Percentiles rank a stretch among this genome's conserved stretches.
Conservation (phyloP, 2,113 vertebrate genomes). For the Cepphus grylle region DNA sequence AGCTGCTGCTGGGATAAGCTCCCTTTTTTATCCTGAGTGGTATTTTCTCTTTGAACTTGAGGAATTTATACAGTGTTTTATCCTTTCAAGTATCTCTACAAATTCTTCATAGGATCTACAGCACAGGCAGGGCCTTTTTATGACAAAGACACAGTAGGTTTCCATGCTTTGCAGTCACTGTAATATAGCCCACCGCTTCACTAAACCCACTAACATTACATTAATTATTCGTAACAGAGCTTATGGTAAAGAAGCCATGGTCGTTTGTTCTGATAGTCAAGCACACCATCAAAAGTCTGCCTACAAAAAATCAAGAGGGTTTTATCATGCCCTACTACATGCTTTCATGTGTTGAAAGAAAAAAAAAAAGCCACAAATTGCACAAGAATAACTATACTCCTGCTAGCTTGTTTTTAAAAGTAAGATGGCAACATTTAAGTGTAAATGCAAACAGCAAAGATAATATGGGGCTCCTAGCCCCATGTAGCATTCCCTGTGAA, state of each 20-base stretch:
- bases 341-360: background rate
- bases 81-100: slow-evolving; percentile 47
- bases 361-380: background rate
- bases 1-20: slow-evolving; percentile 44
- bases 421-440: background rate
- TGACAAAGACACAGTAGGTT: slow-evolving; percentile 29
- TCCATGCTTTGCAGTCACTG: slow-evolving; percentile 30
- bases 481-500: background rate
- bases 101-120: slow-evolving; percentile 58
- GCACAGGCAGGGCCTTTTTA: slow-evolving; percentile 18
- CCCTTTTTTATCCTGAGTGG: slow-evolving; percentile 53
- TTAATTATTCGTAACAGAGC: slow-evolving; percentile 49
- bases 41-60: slow-evolving; percentile 66
- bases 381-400: background rate
- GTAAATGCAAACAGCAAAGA: slow-evolving; percentile 20
- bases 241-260: slow-evolving; percentile 16
- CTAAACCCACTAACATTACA: slow-evolving; percentile 44
- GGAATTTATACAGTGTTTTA: slow-evolving; percentile 63
- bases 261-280: slow-evolving; percentile 28
- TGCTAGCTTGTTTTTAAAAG: slow-evolving; percentile 3
- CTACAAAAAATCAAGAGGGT: slow-evolving; percentile 29
- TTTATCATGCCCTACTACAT: background rate
- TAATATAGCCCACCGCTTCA: slow-evolving; percentile 31
- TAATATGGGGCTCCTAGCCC: background rate
- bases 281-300: slow-evolving; percentile 17